These are phyloP conservation scores for Podabrus alpinus DNA, from an alignment of 2,888 invertebrate genomes.

Conservation along the genomic window DNA sequence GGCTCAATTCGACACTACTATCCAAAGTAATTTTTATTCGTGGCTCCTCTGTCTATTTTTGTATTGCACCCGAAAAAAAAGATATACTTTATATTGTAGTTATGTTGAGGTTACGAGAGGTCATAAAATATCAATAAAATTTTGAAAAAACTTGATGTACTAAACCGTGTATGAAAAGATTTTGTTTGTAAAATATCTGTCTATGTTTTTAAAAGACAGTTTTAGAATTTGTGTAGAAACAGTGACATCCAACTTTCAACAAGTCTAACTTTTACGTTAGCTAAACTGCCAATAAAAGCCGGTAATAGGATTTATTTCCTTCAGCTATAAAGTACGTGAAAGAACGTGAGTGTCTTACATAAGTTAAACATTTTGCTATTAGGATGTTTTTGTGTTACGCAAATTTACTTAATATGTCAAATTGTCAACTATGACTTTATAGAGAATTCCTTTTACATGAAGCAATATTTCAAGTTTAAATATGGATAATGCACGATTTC, in stretches of 20 bases:
- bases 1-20: too few species aligned
- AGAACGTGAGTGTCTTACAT: constrained; percentile 26
- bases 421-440: not conserved
- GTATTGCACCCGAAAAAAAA: too few species aligned
- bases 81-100: too few species aligned
- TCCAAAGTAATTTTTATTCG: too few species aligned
- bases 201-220: constrained; percentile 7
- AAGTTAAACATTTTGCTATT: constrained; percentile 23
- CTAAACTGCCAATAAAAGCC: constrained; percentile 30
- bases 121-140: too few species aligned
- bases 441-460: not conserved
- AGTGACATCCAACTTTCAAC: constrained; percentile 28
- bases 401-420: not conserved
- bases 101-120: too few species aligned
- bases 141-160: too few species aligned
- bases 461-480: not conserved
- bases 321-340: constrained; percentile 29
- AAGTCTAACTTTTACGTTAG: constrained; percentile 28
- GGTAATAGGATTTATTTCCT: constrained; percentile 32
- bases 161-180: not conserved
- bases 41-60: too few species aligned
- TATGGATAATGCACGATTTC: not conserved
- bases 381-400: not conserved
- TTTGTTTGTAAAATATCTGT: constrained; percentile 1
- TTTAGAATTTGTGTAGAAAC: constrained; percentile 19